phyloP scores from a whole-genome alignment of 2,888 invertebrate species.

The Cyclophora albipunctata region DNA sequence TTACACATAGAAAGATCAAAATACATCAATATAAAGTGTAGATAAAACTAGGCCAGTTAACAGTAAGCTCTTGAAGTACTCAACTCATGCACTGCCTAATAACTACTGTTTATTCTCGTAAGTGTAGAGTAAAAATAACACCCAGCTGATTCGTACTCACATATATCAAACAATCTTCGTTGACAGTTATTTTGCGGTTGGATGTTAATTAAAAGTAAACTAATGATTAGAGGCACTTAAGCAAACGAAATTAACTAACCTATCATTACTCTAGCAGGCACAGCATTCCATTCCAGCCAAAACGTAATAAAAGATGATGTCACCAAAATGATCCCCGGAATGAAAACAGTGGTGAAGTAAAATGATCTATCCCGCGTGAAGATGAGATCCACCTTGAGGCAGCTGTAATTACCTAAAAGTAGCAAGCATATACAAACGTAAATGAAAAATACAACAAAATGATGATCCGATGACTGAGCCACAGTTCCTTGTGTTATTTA shows the following conservation, averaged over 20 bases:
- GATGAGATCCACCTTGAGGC: conserved; percentile 93
- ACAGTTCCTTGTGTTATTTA: conserved; percentile 26
- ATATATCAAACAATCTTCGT: conserved; percentile 6
- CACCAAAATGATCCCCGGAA: conserved; percentile 96
- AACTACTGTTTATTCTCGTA: not conserved
- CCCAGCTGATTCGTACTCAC: conserved; percentile 11
- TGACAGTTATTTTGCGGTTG: conserved; percentile 8
- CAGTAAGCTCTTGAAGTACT: too few relatives aligned
- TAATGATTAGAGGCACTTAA: conserved; percentile 17
- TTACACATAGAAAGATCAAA: too few relatives aligned
- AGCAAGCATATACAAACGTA: conserved; percentile 63
- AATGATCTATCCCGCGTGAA: conserved; percentile 97
- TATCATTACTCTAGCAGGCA: conserved; percentile 97
- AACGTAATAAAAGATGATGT: conserved; percentile 98
- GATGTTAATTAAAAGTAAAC: conserved; percentile 14
- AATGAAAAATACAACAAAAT: conserved; percentile 27
- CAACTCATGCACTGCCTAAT: too few relatives aligned
- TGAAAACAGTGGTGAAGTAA: conserved; percentile 97
- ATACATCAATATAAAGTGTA: too few relatives aligned
- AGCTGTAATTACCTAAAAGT: conserved; percentile 94
- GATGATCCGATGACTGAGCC: conserved; percentile 23
- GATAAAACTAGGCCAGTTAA: too few relatives aligned
- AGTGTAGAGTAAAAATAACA: conserved; percentile 3
- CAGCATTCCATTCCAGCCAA: conserved; percentile 98
- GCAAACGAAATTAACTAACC: conserved; percentile 77